Evolutionary conservation across 2,888 invertebrate genomes (phyloP).

Genomic region (Agonopterix subpropinquella): DNA sequence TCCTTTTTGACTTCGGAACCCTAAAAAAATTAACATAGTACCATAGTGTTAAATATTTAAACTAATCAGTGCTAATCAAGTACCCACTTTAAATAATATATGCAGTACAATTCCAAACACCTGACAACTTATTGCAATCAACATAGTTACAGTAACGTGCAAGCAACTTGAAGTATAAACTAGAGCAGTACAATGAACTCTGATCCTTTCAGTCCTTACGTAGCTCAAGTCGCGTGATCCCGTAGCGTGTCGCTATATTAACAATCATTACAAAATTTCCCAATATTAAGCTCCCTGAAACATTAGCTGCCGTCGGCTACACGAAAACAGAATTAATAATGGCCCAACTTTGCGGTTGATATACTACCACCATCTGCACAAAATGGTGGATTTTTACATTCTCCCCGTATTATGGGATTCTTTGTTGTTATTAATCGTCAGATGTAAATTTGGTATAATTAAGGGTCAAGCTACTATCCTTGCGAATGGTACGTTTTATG

Average conservation of each 20-base stretch:
- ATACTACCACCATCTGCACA: conserved; percentile 53
- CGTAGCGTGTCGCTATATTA: conserved; percentile 63
- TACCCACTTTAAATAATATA: too few species aligned
- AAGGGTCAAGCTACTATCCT: too few species aligned
- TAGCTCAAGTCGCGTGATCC: conserved; percentile 48
- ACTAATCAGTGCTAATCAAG: too few species aligned
- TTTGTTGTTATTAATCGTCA: conserved; percentile 32
- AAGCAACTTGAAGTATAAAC: neutral
- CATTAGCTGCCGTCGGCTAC: conserved; percentile 56
- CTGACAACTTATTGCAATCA: too few species aligned
- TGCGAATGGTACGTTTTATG: conserved; percentile 5
- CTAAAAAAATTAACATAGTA: too few species aligned
- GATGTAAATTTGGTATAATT: too few species aligned
- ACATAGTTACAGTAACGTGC: neutral
- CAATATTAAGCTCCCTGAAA: conserved; percentile 64
- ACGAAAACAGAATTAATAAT: conserved; percentile 69
- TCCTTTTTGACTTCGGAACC: too few species aligned
- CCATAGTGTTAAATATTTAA: too few species aligned
- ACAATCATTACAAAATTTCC: conserved; percentile 69
- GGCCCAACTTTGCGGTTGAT: conserved; percentile 58
- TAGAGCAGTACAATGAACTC: conserved; percentile 26
- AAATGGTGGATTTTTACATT: conserved; percentile 47
- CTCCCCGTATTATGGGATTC: conserved; percentile 34
- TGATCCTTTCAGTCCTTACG: conserved; percentile 34
- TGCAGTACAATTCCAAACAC: neutral